A percentile compares a stretch with the other conserved stretches of the same genome.
Conservation (phyloP, 2,797 vertebrate genomes). For the Geotrypetes seraphini region DNA sequence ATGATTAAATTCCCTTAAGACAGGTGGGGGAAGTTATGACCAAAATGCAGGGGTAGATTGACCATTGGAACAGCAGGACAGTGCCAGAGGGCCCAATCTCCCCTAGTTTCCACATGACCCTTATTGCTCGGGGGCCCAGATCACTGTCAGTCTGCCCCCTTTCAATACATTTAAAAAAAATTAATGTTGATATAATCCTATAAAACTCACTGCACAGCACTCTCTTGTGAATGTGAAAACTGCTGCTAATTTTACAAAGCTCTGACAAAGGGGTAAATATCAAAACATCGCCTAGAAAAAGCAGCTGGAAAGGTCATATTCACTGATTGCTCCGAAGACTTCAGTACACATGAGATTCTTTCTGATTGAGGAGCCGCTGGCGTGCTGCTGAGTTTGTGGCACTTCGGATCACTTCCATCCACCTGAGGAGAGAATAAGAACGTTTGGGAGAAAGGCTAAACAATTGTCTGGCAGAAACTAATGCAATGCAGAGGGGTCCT, state of each 20-base stretch:
- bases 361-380: conserved; percentile 65
- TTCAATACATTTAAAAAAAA: conserved; percentile 16
- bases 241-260: conserved; percentile 32
- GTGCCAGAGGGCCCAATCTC: no score
- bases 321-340: not conserved
- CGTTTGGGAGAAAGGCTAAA: no score
- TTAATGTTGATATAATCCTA: conserved; percentile 20
- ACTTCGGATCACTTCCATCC: conserved; percentile 97
- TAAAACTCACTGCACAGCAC: conserved; percentile 27
- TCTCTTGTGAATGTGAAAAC: conserved; percentile 5
- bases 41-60: no score
- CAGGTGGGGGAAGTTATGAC: not conserved
- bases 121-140: no score
- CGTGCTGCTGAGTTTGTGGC: conserved; percentile 75
- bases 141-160: no score
- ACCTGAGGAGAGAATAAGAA: conserved; percentile 52
- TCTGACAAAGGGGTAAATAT: conserved; percentile 20
- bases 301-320: conserved; percentile 22
- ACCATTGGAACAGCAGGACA: no score
- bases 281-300: conserved; percentile 39
- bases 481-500: no score
- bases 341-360: conserved; percentile 77
- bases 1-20: conserved; percentile 1
- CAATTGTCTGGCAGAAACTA: no score
- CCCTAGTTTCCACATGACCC: no score